A percentile compares a stretch with the other conserved stretches of the same genome.
Evolutionary conservation across 2,113 vertebrate species (phyloP).

Genomic region (Piaya cayana): DNA sequence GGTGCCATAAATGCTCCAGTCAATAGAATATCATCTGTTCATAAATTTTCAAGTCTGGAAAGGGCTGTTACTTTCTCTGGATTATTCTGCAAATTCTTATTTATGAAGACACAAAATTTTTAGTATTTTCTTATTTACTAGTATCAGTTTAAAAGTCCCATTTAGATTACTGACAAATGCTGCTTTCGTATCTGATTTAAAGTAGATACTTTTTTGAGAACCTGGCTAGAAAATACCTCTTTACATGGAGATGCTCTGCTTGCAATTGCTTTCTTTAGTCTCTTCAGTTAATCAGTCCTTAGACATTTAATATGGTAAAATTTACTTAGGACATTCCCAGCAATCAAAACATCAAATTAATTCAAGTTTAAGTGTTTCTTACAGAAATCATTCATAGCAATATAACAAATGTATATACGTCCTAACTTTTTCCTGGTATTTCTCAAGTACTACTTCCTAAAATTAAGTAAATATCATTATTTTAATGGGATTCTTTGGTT

Average conservation of each 20-base stretch:
- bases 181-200: neutral
- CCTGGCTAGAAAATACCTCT: neutral
- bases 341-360: neutral
- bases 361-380: neutral
- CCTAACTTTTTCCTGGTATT: neutral
- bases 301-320: neutral
- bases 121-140: neutral
- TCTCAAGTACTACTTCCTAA: neutral
- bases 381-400: neutral
- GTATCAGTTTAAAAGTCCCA: neutral
- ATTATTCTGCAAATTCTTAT: constrained; percentile 47
- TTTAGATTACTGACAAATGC: neutral
- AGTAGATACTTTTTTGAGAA: neutral
- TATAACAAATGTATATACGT: neutral
- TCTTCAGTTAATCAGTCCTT: neutral
- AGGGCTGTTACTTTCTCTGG: neutral
- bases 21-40: neutral
- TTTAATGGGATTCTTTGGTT: neutral
- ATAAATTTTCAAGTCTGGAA: constrained; percentile 20
- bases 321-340: neutral
- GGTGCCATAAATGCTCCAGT: neutral
- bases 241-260: neutral
- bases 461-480: neutral
- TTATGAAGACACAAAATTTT: neutral
- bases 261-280: neutral